Evolutionary conservation across 2,888 invertebrate genomes (phyloP), one percentile per base, ranked within the genome.

Genomic region (Carterocephalus palaemon): DNA sequence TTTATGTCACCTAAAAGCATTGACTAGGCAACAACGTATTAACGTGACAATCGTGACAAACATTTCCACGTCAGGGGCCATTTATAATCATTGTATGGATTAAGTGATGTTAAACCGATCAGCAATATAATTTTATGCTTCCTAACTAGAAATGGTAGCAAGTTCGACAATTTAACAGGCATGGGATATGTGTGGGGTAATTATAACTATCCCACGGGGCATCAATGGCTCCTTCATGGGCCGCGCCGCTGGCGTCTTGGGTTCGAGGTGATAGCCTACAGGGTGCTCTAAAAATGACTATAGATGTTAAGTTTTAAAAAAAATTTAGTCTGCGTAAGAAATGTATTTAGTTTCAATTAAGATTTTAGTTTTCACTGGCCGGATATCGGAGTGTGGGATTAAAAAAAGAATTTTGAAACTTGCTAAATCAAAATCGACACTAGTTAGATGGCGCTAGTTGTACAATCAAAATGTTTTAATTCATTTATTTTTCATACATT

Each of bases 211-310:
- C 62, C 58, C 62, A 62, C 62, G 62, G 52, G 22, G 51, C 43
- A 51, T 62, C 59, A 60, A 63, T 62, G 63, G 56, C 57, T 61
- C 22, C 57, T 62, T 62, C 63, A 63, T 62, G 55, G 60, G 57
- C 52, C 56, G 49, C 55, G 52, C 48, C 48, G 53, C 55, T 53
- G 54, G 53, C 52, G 56, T 60, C 52, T 51, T 42, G 51, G 40
- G 52, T 54, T 49, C 48, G 43, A 49, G 48, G 49, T 50, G 31
- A 37, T 16, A 9, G 10, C 36, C 20, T 49, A 59, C 55, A 60
- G 56, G 47, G 0, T 52, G 57, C n/a, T 54, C 8, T 4, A 6
- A 23, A 16, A 17, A 24, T 29, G 19, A 4, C 6, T 19, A 19
- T n/a, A n/a, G n/a, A n/a, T n/a, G 6, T 19, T 19, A 3, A 4